phyloP scores from a whole-genome alignment of 2,797 vertebrate species.

The Lophotriccus pileatus region DNA sequence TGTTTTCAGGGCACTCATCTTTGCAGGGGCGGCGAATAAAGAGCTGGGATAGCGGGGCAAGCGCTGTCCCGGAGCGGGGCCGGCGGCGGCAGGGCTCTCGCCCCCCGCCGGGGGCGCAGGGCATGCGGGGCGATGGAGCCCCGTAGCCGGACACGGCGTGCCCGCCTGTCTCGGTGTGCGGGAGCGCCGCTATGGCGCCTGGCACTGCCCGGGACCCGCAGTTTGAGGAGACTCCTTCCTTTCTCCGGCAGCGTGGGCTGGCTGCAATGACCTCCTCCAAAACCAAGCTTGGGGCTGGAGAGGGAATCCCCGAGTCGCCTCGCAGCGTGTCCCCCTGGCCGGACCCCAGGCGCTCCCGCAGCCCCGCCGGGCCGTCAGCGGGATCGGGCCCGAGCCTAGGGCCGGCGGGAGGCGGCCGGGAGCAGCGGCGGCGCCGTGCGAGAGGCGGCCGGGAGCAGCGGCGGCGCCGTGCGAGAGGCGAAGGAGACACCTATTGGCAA shows the following conservation, averaged over 20 bases:
- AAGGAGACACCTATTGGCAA: slow-evolving; percentile 76
- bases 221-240: not conserved
- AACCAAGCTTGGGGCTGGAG: not conserved
- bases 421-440: not conserved
- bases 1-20: not conserved
- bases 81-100: not conserved
- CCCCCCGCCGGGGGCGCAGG: too few relatives aligned
- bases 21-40: not conserved
- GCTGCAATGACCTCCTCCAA: not conserved
- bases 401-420: not conserved
- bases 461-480: slow-evolving; percentile 5
- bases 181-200: not conserved
- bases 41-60: not conserved
- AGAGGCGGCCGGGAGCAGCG: not conserved
- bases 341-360: not conserved
- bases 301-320: not conserved
- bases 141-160: not conserved
- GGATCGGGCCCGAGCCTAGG: not conserved
- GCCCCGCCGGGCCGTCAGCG: not conserved
- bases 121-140: not conserved
- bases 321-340: not conserved
- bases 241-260: not conserved
- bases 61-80: not conserved
- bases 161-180: not conserved
- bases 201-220: not conserved